Base-by-base conservation (phyloP, 2,888 invertebrate genomes). In the Chrysolina oricalcia region DNA sequence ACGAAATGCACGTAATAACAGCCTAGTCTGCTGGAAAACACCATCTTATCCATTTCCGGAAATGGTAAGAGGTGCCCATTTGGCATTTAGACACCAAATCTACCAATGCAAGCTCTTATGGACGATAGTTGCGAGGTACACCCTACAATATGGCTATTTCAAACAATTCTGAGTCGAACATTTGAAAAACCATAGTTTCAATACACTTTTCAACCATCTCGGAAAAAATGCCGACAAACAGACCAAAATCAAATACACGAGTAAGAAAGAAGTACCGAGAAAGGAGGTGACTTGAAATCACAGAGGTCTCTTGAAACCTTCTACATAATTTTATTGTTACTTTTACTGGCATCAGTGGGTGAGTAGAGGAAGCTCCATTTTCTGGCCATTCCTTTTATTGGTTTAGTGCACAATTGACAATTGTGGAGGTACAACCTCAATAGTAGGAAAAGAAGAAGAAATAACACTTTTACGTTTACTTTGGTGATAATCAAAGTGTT, bases 1-100 rank as follows among this genome's bases (percentile, higher is more conserved):
- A 83, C 78, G 73, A 86, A 87, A 87, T 86, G 86, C 87, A 87
- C 85, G 84, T 63, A 80, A 85, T 87, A 87, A 88, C 87, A 88
- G 88, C 87, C 87, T 85, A 87, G 80, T 85, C 85, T 85, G 85
- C 82, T 83, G 75, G 83, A 82, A 75, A 78, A 80, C 35, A 80
- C 85, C 86, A 70, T 88, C 88, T 86, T 87, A 83, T 83, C 86
- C 86, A 83, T 87, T 88, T 87, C 81, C 73, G 77, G 76, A 86
- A 88, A 88, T 84, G 86, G 87, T 86, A 87, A 88, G 88, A 88
- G 88, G 83, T 82, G 81, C 74, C 80, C 82, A 72, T 81, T 78
- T 80, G 81, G 81, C 82, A 79, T 81, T 79, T 84, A 86, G 84
- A 84, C 82, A 84, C 82, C 83, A 83, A 84, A 69, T 85, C 83